These are phyloP conservation scores for Falco novaeseelandiae DNA, from an alignment of 2,797 vertebrate species.

Conservation along the genomic window DNA sequence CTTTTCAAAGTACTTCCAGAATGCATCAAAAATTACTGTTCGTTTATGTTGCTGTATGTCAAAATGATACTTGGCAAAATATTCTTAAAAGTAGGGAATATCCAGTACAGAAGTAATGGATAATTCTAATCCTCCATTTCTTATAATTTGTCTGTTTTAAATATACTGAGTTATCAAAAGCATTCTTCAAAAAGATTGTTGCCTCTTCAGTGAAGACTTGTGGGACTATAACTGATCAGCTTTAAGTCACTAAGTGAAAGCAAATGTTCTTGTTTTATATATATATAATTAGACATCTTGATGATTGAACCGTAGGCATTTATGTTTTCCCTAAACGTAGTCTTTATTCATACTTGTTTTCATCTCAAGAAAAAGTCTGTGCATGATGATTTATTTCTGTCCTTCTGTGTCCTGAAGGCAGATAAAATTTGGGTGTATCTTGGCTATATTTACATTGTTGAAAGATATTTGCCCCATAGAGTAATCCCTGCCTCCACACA, in stretches of 20 bases:
- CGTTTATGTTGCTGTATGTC: neutral
- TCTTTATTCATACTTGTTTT: neutral
- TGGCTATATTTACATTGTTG: neutral
- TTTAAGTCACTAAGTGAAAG: neutral
- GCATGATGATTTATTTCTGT: neutral
- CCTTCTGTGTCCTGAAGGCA: neutral
- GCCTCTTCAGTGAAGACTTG: neutral
- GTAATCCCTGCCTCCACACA: neutral
- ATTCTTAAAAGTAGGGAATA: neutral
- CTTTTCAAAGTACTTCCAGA: neutral
- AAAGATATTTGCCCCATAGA: neutral
- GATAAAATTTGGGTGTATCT: neutral
- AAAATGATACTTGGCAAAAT: neutral
- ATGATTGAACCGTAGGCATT: neutral
- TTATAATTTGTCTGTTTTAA: constrained; percentile 1
- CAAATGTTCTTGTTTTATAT: neutral
- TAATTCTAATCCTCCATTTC: neutral
- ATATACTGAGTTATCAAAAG: neutral
- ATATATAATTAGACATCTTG: neutral
- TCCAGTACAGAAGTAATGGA: neutral
- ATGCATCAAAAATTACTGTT: neutral
- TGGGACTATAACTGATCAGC: neutral
- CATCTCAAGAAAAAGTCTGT: neutral
- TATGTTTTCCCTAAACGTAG: neutral
- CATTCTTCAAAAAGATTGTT: neutral